Percentiles rank a stretch among this genome's conserved stretches.
Evolutionary conservation across 2,797 vertebrate genomes (phyloP).

Genomic region (Sebastiscus tertius): DNA sequence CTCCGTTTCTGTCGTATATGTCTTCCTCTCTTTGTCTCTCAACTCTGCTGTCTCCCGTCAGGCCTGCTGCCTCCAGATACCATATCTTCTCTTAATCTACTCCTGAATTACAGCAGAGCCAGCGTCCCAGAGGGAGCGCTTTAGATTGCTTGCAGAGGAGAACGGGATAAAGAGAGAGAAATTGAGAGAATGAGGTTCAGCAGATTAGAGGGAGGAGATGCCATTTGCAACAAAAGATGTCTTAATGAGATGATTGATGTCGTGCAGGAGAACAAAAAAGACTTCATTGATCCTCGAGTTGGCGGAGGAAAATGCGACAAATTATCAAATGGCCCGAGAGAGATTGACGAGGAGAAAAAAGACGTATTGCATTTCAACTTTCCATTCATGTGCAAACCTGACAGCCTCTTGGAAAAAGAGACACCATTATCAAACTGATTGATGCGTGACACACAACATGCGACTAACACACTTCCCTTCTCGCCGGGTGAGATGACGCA

Average conservation of each 20-base stretch:
- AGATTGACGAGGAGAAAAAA: not conserved
- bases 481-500: conserved; percentile 34
- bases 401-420: not conserved
- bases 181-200: conserved; percentile 31
- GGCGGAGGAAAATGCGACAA: conserved; percentile 8
- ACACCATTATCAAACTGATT: conserved; percentile 16
- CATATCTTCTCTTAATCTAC: conserved; percentile 70
- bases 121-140: conserved; percentile 53
- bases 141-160: conserved; percentile 43
- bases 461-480: conserved; percentile 6
- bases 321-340: conserved; percentile 22
- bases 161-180: conserved; percentile 47
- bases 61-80: conserved; percentile 62
- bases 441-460: conserved; percentile 24
- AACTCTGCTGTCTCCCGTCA: conserved; percentile 33
- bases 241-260: conserved; percentile 71
- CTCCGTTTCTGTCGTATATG: conserved; percentile 20
- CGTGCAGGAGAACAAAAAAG: conserved; percentile 24
- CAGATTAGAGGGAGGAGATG: conserved; percentile 44
- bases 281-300: conserved; percentile 34
- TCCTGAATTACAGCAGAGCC: conserved; percentile 66
- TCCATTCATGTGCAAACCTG: conserved; percentile 24
- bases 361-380: conserved; percentile 26
- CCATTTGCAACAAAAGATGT: conserved; percentile 59
- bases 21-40: conserved; percentile 47